Evolutionary conservation across 2,113 vertebrate genomes (phyloP).

Genomic region (Suricata suricatta): DNA sequence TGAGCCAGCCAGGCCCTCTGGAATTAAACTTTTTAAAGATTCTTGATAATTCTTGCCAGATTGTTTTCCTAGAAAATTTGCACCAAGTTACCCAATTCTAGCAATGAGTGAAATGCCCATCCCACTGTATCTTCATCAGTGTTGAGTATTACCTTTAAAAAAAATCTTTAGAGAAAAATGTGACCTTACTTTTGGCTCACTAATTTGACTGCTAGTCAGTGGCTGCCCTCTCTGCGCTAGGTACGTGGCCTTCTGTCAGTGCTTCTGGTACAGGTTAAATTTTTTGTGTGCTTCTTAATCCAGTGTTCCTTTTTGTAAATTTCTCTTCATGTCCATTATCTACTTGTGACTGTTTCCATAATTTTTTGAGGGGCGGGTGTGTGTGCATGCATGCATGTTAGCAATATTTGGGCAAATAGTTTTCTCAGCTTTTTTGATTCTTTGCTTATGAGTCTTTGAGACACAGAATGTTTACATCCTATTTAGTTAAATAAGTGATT

Average conservation of each 20-base stretch:
- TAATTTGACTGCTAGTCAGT: not conserved
- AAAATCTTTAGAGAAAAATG: not conserved
- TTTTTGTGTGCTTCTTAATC: not conserved
- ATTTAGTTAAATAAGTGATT: not conserved
- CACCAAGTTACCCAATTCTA: not conserved
- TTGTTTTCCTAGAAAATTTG: conserved; percentile 24
- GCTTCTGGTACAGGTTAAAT: not conserved
- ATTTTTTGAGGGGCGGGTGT: not conserved
- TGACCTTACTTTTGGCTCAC: not conserved
- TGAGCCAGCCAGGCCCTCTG: not conserved
- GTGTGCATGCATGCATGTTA: fast-evolving
- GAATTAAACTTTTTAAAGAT: not conserved
- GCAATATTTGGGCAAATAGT: not conserved
- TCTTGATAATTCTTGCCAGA: not conserved
- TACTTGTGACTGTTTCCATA: not conserved
- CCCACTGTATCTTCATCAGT: not conserved
- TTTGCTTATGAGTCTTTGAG: not conserved
- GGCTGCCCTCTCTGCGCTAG: not conserved
- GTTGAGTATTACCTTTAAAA: not conserved
- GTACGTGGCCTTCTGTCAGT: not conserved
- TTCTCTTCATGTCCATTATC: not conserved
- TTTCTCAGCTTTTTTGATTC: not conserved
- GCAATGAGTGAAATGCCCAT: not conserved
- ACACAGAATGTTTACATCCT: not conserved
- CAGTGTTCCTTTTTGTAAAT: not conserved